phyloP scores from a whole-genome alignment of 2,797 vertebrate species.

The Centropyge bicolor region DNA sequence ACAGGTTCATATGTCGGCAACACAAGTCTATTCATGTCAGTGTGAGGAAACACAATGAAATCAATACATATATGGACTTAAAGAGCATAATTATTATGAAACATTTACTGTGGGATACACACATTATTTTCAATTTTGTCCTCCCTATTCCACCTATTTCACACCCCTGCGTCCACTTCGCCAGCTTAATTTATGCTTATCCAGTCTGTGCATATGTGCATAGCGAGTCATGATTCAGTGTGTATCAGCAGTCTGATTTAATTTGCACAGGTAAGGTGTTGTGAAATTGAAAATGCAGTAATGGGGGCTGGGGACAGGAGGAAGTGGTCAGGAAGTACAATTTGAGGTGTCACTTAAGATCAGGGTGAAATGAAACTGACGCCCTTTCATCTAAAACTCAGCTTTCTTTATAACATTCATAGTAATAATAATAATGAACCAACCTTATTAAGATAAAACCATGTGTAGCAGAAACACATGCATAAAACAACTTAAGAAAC shows the following conservation, averaged over 20 bases:
- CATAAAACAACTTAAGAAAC: background rate
- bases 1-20: background rate
- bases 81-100: conserved; percentile 17
- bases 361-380: conserved; percentile 4
- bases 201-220: conserved; percentile 1
- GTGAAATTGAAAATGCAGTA: conserved; percentile 42
- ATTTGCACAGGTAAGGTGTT: conserved; percentile 32
- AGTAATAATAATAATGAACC: background rate
- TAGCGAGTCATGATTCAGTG: background rate
- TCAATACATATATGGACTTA: conserved; percentile 17
- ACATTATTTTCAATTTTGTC: background rate
- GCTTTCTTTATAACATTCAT: background rate
- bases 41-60: conserved; percentile 4
- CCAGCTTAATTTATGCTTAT: background rate
- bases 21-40: background rate
- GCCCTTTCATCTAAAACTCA: background rate
- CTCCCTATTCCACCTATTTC: conserved; percentile 1
- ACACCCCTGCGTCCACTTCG: background rate
- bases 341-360: conserved; percentile 32
- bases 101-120: conserved; percentile 1
- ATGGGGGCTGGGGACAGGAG: background rate
- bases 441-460: background rate
- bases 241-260: conserved; percentile 17
- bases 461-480: background rate
- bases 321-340: background rate